Evolutionary conservation across 2,113 vertebrate genomes (phyloP).

Genomic region (Cyanoramphus novaezelandiae): DNA sequence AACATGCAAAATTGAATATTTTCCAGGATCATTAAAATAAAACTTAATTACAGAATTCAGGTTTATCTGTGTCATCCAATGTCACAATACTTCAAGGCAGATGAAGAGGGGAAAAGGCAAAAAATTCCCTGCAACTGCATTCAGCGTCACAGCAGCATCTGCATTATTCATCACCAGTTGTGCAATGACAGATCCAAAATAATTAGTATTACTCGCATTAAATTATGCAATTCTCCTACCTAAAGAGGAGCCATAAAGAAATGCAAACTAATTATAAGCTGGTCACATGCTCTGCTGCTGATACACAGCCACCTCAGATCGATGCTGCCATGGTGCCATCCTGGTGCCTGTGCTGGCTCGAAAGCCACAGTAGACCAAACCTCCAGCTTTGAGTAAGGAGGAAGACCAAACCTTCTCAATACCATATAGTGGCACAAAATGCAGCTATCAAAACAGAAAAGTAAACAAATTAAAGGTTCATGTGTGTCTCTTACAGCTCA

Average conservation of each 20-base stretch:
- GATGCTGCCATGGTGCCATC: background rate
- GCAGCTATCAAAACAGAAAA: background rate
- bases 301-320: background rate
- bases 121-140: background rate
- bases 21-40: slow-evolving; percentile 8
- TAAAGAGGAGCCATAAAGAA: background rate
- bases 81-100: slow-evolving; percentile 57
- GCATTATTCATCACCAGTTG: slow-evolving; percentile 64
- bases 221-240: slow-evolving; percentile 32
- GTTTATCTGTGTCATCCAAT: slow-evolving; percentile 13
- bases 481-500: background rate
- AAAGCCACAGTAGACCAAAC: background rate
- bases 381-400: background rate
- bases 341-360: background rate
- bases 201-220: slow-evolving; percentile 51
- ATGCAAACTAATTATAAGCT: background rate
- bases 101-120: slow-evolving; percentile 1
- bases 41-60: slow-evolving; percentile 33
- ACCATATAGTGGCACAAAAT: background rate
- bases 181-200: slow-evolving; percentile 53
- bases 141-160: slow-evolving; percentile 9
- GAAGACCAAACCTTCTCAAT: background rate
- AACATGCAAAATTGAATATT: background rate
- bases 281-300: background rate
- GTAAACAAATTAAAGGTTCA: background rate